Evolutionary conservation across 2,797 vertebrate genomes (phyloP), one percentile per base, ranked within the genome.

Genomic region (Halcyon badia): DNA sequence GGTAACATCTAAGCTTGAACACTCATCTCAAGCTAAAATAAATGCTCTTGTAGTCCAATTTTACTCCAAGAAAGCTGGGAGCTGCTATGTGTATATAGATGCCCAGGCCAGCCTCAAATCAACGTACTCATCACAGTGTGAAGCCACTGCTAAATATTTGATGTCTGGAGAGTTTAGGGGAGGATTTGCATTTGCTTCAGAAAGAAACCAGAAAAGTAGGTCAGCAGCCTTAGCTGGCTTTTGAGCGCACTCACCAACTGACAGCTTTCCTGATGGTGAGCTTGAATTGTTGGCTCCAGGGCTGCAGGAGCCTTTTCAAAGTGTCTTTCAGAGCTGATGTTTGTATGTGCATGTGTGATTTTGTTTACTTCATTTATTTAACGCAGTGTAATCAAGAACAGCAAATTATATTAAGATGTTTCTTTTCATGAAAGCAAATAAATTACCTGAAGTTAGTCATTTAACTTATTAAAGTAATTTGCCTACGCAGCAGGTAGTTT

Each of bases 401-500:
- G 77, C 85, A 94, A 93, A 89, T 95, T 94, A 95, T 72, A 90
- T 95, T 86, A 71, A 70, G 68, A 90, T 79, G 91, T 88, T 95
- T 84, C 85, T 92, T 95, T 88, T 90, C 31, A 2, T 88, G 87
- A 95, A 95, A 95, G 62, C 83, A 97, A 94, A 95, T 90, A 93
- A 95, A 97, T 97, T 91, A 88, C 72, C 60, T 71, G 56, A 91
- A 93, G 56, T 94, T 86, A 66, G 72, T 78, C 35, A 95, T 90
- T 97, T 86, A 94, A 90, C 78, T 95, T 95, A 92, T 92, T 96
- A 95, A 96, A 88, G 88, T 69, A 92, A 95, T 94, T 94, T 95
- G 60, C 84, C 75, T 81, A 65, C 96, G 65, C 92, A 97, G 95
- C 89, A 96, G 91, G 94, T 91, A 96, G 48, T 51, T 92, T 30